Percentiles rank a stretch among this genome's conserved stretches.
Evolutionary conservation across 1,140 invertebrate species (phyloP).

Genomic region (Galleria mellonella): DNA sequence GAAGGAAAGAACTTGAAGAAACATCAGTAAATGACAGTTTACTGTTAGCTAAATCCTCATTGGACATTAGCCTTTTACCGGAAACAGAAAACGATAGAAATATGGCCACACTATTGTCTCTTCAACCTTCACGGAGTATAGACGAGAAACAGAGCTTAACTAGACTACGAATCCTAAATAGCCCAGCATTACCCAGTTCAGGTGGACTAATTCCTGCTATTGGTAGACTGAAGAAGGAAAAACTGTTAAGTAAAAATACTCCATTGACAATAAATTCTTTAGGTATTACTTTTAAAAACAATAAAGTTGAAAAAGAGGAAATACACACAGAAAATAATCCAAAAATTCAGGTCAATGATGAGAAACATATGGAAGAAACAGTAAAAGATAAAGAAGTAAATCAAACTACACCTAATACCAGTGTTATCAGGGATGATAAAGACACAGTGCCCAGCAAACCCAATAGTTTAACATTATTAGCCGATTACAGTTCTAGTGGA

Average conservation of each 20-base stretch:
- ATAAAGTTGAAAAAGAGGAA: constrained; percentile 17
- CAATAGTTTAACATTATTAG: constrained; percentile 38
- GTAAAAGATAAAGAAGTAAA: constrained; percentile 11
- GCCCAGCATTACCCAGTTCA: constrained; percentile 75
- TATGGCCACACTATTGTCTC: constrained; percentile 84
- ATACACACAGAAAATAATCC: constrained; percentile 9
- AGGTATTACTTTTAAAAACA: constrained; percentile 55
- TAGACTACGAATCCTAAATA: constrained; percentile 74
- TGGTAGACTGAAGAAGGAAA: constrained; percentile 73
- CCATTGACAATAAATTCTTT: constrained; percentile 49
- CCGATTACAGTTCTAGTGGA: constrained; percentile 59
- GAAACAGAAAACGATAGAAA: constrained; percentile 87
- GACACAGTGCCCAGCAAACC: too few species aligned
- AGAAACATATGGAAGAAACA: constrained; percentile 5
- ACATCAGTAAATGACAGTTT: constrained; percentile 80
- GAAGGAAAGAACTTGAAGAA: constrained; percentile 84
- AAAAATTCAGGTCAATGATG: background rate
- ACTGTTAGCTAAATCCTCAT: constrained; percentile 84
- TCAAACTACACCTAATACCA: background rate
- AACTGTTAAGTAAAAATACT: constrained; percentile 58
- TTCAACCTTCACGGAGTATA: constrained; percentile 75
- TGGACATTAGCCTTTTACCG: constrained; percentile 85
- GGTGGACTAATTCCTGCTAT: constrained; percentile 73
- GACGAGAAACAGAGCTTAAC: constrained; percentile 70
- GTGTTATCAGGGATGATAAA: background rate